Conservation (phyloP, 2,888 invertebrate species). For the Agrilus mali region DNA sequence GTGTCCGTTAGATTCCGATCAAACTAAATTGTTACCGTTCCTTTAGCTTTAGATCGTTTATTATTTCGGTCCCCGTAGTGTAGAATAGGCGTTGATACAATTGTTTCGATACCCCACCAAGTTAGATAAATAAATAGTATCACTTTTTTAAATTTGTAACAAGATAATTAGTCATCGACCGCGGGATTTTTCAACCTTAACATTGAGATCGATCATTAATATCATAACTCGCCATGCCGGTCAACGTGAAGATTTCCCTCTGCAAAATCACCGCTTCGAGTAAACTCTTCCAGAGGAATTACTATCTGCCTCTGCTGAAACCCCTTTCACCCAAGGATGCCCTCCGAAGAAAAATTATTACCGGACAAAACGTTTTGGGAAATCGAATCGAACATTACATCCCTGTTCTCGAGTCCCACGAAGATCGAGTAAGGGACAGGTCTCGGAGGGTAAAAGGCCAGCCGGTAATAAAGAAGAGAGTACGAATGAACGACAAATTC, state of each 20-base stretch:
- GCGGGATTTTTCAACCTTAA: background rate
- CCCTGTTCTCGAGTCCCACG: slow-evolving; percentile 49
- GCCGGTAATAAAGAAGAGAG: slow-evolving; percentile 28
- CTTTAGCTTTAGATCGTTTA: no score
- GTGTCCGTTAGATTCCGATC: no score
- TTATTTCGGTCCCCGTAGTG: no score
- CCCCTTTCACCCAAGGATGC: slow-evolving; percentile 73
- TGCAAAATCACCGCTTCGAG: slow-evolving; percentile 73
- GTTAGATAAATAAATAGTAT: no score
- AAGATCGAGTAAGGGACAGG: slow-evolving; percentile 24
- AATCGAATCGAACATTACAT: slow-evolving; percentile 54
- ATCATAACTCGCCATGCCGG: slow-evolving; percentile 20
- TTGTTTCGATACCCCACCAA: no score
- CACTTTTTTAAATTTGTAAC: background rate
- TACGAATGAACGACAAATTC: slow-evolving; percentile 22
- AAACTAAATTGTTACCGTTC: no score
- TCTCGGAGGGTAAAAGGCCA: slow-evolving; percentile 26
- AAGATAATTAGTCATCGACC: slow-evolving; percentile 1
- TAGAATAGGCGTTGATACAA: no score
- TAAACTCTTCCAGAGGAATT: slow-evolving; percentile 65
- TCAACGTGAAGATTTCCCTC: slow-evolving; percentile 37
- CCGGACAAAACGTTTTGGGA: slow-evolving; percentile 55
- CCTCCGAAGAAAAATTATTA: slow-evolving; percentile 63
- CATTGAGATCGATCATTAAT: background rate
- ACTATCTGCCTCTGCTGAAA: slow-evolving; percentile 68